Percentiles rank a stretch among this genome's conserved stretches.
phyloP scores from a whole-genome alignment of 2,888 invertebrate genomes.

The Subacronicta megacephala region DNA sequence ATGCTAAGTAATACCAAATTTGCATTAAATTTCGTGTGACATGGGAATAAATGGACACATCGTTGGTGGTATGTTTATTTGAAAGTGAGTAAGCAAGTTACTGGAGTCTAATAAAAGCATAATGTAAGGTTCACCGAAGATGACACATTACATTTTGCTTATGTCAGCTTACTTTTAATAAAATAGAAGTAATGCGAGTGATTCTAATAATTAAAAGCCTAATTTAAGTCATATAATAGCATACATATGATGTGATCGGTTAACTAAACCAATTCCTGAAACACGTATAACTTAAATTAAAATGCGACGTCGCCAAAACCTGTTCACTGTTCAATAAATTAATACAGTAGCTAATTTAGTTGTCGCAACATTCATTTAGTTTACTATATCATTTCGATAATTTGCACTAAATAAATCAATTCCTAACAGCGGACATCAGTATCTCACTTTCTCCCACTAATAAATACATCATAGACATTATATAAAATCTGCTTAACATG shows the following conservation, averaged over 20 bases:
- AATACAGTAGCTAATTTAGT: slow-evolving; percentile 15
- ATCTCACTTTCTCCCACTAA: slow-evolving; percentile 26
- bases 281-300: background rate
- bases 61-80: slow-evolving; percentile 22
- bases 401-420: slow-evolving; percentile 21
- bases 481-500: slow-evolving; percentile 14
- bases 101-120: slow-evolving; percentile 32
- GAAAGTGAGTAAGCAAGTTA: slow-evolving; percentile 25
- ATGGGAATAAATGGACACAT: slow-evolving; percentile 23
- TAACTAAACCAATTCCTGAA: background rate
- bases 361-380: slow-evolving; percentile 5
- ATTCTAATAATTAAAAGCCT: no score
- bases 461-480: slow-evolving; percentile 14
- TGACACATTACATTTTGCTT: no score
- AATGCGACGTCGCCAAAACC: background rate
- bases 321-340: slow-evolving; percentile 1
- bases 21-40: slow-evolving; percentile 37
- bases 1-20: slow-evolving; percentile 54
- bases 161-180: no score
- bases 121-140: slow-evolving; percentile 12
- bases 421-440: slow-evolving; percentile 2
- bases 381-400: slow-evolving; percentile 16
- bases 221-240: background rate
- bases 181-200: no score
- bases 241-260: background rate